phyloP scores from a whole-genome alignment of 2,888 invertebrate genomes.

The Coecobrya sp. region DNA sequence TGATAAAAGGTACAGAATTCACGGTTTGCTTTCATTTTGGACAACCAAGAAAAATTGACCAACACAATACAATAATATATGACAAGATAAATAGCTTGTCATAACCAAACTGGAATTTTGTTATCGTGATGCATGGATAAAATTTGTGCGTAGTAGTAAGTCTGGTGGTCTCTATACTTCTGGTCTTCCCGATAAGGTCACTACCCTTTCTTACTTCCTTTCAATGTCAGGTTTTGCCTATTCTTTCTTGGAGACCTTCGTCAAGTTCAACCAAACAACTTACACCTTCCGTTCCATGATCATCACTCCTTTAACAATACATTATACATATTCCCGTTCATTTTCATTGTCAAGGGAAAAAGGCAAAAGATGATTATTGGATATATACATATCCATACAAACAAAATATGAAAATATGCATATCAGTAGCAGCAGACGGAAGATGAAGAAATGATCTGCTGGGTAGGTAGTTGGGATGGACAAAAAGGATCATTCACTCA shows the following conservation, averaged over 20 bases:
- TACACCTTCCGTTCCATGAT: conserved; percentile 19
- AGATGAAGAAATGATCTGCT: not conserved
- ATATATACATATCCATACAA: not conserved
- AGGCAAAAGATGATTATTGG: not conserved
- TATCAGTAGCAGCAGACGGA: not conserved
- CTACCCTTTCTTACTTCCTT: conserved; percentile 49
- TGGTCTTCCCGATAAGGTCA: conserved; percentile 9
- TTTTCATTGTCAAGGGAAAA: conserved; percentile 48
- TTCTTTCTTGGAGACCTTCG: conserved; percentile 50
- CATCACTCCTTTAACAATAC: not conserved
- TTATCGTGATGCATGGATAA: not conserved
- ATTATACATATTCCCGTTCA: not conserved
- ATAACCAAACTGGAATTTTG: not conserved
- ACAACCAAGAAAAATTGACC: not conserved
- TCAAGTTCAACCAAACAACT: conserved; percentile 48
- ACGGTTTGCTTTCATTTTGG: not conserved
- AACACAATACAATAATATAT: not conserved
- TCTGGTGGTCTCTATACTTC: not conserved
- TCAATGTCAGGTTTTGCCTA: not conserved
- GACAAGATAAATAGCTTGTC: not conserved
- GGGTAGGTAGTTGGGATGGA: not conserved
- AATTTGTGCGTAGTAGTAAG: not conserved
- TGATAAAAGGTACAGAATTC: not conserved
- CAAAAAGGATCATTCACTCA: conserved; percentile 26
- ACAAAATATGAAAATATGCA: too few relatives aligned